Evolutionary conservation across 2,888 invertebrate genomes (phyloP), one percentile per base, ranked within the genome.

Genomic region (Synergus japonicus): DNA sequence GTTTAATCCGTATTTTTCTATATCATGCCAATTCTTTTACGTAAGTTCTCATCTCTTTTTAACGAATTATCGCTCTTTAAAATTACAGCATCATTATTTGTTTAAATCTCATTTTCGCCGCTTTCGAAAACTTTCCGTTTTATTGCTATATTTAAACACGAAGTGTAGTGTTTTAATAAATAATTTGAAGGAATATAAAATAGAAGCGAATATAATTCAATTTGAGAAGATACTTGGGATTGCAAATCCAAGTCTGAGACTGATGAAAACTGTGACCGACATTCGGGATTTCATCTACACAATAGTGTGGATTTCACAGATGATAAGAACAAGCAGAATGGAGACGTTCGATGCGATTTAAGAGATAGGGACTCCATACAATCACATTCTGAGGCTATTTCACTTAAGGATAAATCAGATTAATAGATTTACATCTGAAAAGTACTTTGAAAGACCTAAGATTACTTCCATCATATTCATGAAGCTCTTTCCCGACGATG

Each of bases 361-460:
- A 54, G 54, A 54, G 54, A 54, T 22, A 60, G 60, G 1, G 60
- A 69, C 13, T 22, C 1, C 9, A 13, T 46, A 69, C 67, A 69
- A 49, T 69, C 29, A 49, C 29, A 69, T 49, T 49, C 15, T 9
- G 49, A 49, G 18, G 49, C 29, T 69, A 69, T 69, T 69, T 46
- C 67, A 67, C 67, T 67, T 46, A 13, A 29, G 15, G 67, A 46
- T 46, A 46, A 67, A 46, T 67, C 44, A 67, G 46, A 18, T 67
- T 67, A 8, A 12, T 43, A 12, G 67, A 67, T 67, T 67, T 67
- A 67, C 67, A 67, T 67, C 44, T 67, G 67, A 67, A 67, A 67
- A 22, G 67, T 69, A 49, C 49, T 29, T 49, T 69, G 9, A 69
- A 29, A 69, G 49, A 69, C n/a, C 49, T 4, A 49, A 29, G 37